These are phyloP conservation scores for Falco peregrinus DNA, from an alignment of 2,797 vertebrate genomes.

Conservation along the genomic window DNA sequence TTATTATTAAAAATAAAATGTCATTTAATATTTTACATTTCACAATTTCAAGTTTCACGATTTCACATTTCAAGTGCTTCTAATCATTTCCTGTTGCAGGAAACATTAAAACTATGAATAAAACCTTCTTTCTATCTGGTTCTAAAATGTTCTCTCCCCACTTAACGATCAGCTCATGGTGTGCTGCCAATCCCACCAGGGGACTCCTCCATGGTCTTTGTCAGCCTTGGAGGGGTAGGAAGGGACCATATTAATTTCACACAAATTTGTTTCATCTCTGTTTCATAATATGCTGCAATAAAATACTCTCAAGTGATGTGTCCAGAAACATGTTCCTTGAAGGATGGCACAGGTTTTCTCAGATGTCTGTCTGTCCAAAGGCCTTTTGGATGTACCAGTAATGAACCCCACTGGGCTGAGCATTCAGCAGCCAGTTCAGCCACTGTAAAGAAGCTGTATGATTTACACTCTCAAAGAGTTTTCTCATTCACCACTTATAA, in stretches of 20 bases:
- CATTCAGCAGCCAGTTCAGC: not conserved
- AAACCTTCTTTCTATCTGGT: not conserved
- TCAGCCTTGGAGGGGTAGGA: not conserved
- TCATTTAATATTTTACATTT: not conserved
- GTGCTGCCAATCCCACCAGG: not conserved
- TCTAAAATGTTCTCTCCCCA: not conserved
- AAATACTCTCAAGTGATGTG: not conserved
- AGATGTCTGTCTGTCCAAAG: not conserved
- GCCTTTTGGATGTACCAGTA: not conserved
- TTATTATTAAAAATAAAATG: constrained; percentile 6
- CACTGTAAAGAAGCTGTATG: not conserved
- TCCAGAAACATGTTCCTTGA: not conserved
- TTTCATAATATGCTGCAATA: not conserved
- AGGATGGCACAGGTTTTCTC: not conserved
- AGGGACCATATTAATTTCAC: not conserved
- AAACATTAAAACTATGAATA: not conserved
- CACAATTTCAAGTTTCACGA: not conserved
- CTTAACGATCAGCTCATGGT: not conserved
- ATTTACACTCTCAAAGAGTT: not conserved
- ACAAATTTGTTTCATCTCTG: not conserved
- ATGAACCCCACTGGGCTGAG: not conserved
- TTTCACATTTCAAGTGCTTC: not conserved
- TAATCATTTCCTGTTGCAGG: not conserved
- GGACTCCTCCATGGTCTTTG: not conserved
- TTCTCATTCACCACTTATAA: not conserved